Evolutionary conservation across 2,797 vertebrate genomes (phyloP), one percentile per base, ranked within the genome.

Genomic region (Lepus oiostolus): DNA sequence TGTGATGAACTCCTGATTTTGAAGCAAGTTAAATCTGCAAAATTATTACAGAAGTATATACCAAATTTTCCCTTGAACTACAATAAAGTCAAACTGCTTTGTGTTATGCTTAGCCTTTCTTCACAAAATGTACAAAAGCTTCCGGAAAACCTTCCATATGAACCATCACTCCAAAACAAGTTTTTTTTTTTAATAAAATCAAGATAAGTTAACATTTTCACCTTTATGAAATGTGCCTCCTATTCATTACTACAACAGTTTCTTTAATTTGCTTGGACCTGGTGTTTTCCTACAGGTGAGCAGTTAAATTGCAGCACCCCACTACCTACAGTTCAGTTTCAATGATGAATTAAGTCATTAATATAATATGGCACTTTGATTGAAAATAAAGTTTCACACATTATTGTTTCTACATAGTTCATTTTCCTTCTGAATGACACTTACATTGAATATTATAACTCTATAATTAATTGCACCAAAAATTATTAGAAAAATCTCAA

Each of bases 121-220:
- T 83, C 74, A 52, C 60, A 74, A 80, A 83, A 22, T 88, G 14
- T 52, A 8, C 2, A 71, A 91, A 75, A 91, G 5, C 12, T 68
- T 71, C 22, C 47, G 17, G 77, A 86, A 68, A 21, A 0, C 26
- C 76, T 93, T 74, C 77, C 32, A 62, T 17, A 63, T 77, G 68
- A 89, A 21, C 74, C 63, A 68, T 86, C 30, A 76, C 42, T 71
- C 65, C 70, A 87, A 90, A 91, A 70, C 2, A 71, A 81, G 1
- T 86, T 83, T 87, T 86, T 88, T 90, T 28, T 87, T 68, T 5
- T 17, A 54, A 90, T 75, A 54, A 80, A 90, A 88, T 74, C 54
- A 80, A 14, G 38, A 80, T 84, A 83, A 74, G 68, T 85, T 60
- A 42, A 90, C 28, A 58, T 93, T 84, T 52, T 93, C 58, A n/a